Base-by-base conservation (phyloP, 2,113 vertebrate genomes). In the Platichthys stellatus region DNA sequence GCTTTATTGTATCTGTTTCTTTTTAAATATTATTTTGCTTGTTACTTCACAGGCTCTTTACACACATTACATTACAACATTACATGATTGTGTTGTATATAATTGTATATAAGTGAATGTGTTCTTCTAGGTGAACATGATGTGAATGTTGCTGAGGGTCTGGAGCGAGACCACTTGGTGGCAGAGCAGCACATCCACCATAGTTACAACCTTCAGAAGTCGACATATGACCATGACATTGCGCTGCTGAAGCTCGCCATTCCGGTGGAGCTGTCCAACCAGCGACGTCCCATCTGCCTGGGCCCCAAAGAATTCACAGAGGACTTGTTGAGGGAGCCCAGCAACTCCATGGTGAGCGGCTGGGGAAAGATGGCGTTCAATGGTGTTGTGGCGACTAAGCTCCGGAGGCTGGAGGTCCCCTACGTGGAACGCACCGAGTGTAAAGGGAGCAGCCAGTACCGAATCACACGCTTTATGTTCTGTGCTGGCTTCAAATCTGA, bases 381-480 rank as follows among this genome's bases (percentile, higher is more conserved):
- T 0, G 97, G 97, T 17, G 62, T 61, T 0, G 9, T 80, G 0
- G 91, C 97, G 13, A 60, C 66, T 18, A 8, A 84, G 67, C 96
- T 99, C 0, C 96, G 96, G 88, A 92, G 95, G 49, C 90, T 99
- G 66, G 90, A 82, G 26, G 94, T 99, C 23, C 97, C 96, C 5
- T 95, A 92, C 0, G 95, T 99, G 0, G 96, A 97, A 5, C 90
- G 96, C 4, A 90, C 92, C 0, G 75, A 63, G 0, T 99, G 98
- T 69, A 95, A 97, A 68, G 86, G 88, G 51, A 97, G 95, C 90
- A 96, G 95, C 28, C 83, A 84, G 15, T 86, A 92, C 17, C 89
- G 67, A 63, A 92, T 99, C 76, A 91, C 94, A 13, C 86, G 70
- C 3, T 95, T 91, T 43, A 99, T 99, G 98, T 99, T 99, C 94